phyloP scores from a whole-genome alignment of 2,888 invertebrate species.

The Tachina fera region DNA sequence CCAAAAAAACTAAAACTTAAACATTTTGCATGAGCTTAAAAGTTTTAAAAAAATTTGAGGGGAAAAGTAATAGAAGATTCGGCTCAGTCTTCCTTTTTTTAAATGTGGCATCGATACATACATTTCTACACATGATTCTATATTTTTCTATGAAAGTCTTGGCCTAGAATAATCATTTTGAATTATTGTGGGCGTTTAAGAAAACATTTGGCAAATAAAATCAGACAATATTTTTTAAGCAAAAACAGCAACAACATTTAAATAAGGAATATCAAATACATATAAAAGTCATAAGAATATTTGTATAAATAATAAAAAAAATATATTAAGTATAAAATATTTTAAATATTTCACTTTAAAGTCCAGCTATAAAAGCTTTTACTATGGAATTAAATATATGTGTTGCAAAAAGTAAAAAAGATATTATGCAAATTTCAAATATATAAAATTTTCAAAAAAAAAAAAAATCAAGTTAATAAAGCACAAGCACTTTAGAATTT shows the following conservation, averaged over 20 bases:
- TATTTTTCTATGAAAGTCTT: constrained; percentile 57
- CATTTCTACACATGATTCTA: constrained; percentile 1
- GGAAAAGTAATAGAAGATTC: neutral
- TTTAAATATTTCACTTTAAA: neutral
- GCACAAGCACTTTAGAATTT: neutral
- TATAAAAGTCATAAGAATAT: neutral
- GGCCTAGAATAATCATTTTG: constrained; percentile 68
- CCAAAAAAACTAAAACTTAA: neutral
- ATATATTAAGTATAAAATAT: constrained; percentile 40
- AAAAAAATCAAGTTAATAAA: neutral
- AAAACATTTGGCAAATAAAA: constrained; percentile 66
- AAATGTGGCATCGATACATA: constrained; percentile 54
- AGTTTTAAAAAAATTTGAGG: neutral
- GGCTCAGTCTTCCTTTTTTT: neutral
- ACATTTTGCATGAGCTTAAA: no score
- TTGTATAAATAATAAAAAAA: constrained; percentile 1
- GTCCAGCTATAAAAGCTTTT: constrained; percentile 39
- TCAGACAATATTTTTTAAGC: constrained; percentile 54
- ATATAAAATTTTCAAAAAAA: neutral
- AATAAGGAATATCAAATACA: neutral
- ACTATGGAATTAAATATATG: neutral
- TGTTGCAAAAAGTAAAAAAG: neutral
- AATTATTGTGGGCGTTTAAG: constrained; percentile 69
- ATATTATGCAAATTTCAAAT: constrained; percentile 28
- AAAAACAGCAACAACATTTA: constrained; percentile 20